These are phyloP conservation scores for Artibeus lituratus DNA, from an alignment of 2,797 vertebrate genomes.

Conservation along the genomic window DNA sequence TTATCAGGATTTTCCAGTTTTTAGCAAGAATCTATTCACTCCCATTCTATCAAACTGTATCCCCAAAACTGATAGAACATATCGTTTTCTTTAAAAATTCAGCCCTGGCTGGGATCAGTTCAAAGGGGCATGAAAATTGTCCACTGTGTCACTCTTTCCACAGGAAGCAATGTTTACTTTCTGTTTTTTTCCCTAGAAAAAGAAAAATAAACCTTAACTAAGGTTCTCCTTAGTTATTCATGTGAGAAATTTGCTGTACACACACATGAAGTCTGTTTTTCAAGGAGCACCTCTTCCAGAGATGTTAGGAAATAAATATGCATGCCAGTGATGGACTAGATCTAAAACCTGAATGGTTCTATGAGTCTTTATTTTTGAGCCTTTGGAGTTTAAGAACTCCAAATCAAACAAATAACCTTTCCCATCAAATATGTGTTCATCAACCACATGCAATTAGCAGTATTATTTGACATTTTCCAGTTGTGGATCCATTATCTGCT, in stretches of 20 bases:
- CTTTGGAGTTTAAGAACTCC: background rate
- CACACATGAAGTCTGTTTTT: slow-evolving; percentile 11
- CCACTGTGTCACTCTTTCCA: background rate
- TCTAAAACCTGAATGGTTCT: background rate
- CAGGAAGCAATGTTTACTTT: background rate
- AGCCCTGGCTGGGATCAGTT: background rate
- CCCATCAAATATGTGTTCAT: background rate
- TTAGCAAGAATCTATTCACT: background rate
- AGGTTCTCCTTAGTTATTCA: background rate
- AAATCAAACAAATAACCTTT: slow-evolving; percentile 7
- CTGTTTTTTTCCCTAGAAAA: background rate
- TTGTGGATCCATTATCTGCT: background rate
- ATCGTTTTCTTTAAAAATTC: slow-evolving; percentile 20
- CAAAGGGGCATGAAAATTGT: background rate
- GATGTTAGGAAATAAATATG: background rate
- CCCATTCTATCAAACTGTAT: background rate
- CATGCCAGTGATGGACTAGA: background rate
- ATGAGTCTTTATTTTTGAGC: background rate
- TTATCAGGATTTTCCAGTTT: background rate
- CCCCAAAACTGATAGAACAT: background rate
- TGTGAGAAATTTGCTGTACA: background rate
- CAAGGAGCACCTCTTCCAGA: background rate
- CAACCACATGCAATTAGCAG: background rate
- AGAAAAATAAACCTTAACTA: background rate
- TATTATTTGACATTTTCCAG: background rate